Percentiles rank a stretch among this genome's conserved stretches.
Evolutionary conservation across 1,140 invertebrate genomes (phyloP).

Genomic region (Leptonema lineaticorne): DNA sequence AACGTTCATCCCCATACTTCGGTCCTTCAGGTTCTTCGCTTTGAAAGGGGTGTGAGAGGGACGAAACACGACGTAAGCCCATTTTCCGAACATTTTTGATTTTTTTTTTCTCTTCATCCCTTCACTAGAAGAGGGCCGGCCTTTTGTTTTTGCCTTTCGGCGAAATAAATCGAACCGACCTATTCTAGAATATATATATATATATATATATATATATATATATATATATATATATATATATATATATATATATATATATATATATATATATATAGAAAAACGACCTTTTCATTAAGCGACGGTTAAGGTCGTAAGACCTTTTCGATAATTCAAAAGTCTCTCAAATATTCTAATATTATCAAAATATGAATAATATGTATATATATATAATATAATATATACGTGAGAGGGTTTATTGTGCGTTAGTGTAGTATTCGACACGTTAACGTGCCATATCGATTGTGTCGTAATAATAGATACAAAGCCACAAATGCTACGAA

Average conservation of each 20-base stretch:
- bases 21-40: no score
- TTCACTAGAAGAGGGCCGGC: not conserved
- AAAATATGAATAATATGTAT: not conserved
- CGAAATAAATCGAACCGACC: slow-evolving; percentile 6
- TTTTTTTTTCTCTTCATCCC: not conserved
- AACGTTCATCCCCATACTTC: not conserved
- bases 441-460: no score
- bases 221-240: no score
- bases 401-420: not conserved
- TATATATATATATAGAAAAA: not conserved
- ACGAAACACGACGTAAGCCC: slow-evolving; percentile 29
- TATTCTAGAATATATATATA: not conserved
- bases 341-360: not conserved
- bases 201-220: no score
- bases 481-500: not conserved
- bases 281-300: not conserved
- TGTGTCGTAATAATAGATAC: not conserved
- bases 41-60: not conserved
- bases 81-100: slow-evolving; percentile 17
- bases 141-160: not conserved
- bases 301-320: no score
- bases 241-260: no score
- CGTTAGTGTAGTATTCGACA: no score
- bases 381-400: not conserved
- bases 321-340: not conserved